Conservation (phyloP, 2,797 vertebrate species). For the Apogon hyalosoma region DNA sequence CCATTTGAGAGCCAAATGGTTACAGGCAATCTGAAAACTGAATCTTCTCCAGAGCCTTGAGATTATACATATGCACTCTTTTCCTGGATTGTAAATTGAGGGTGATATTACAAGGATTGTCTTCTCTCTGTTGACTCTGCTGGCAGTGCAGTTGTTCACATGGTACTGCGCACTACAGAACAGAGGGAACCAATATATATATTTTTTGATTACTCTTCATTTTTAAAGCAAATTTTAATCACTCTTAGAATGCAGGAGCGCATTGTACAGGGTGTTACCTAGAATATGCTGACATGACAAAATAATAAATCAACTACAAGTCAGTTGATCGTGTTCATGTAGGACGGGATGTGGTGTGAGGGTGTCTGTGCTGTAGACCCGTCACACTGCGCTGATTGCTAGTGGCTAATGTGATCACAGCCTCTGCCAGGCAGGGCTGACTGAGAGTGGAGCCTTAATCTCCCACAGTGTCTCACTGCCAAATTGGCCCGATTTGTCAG, state of each 20-base stretch:
- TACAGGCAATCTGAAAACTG: slow-evolving; percentile 33
- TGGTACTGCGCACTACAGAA: background rate
- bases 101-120: slow-evolving; percentile 30
- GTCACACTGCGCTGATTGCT: slow-evolving; percentile 65
- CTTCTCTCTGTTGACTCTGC: slow-evolving; percentile 18
- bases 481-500: slow-evolving; percentile 77
- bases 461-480: slow-evolving; percentile 69
- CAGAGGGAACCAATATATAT: background rate
- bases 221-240: slow-evolving; percentile 17
- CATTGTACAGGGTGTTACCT: background rate
- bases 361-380: slow-evolving; percentile 53
- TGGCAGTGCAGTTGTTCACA: background rate
- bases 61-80: slow-evolving; percentile 33
- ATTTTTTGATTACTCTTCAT: slow-evolving; percentile 2
- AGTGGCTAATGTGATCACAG: slow-evolving; percentile 78
- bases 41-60: slow-evolving; percentile 37
- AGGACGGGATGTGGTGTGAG: slow-evolving; percentile 56
- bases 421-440: slow-evolving; percentile 59
- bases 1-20: slow-evolving; percentile 9
- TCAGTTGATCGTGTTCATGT: background rate
- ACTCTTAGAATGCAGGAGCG: too few species aligned
- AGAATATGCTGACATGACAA: background rate
- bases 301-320: background rate
- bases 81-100: slow-evolving; percentile 40
- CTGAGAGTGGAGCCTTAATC: slow-evolving; percentile 71